Conservation (phyloP, 2,888 invertebrate species). For the Cacoxenus indagator region DNA sequence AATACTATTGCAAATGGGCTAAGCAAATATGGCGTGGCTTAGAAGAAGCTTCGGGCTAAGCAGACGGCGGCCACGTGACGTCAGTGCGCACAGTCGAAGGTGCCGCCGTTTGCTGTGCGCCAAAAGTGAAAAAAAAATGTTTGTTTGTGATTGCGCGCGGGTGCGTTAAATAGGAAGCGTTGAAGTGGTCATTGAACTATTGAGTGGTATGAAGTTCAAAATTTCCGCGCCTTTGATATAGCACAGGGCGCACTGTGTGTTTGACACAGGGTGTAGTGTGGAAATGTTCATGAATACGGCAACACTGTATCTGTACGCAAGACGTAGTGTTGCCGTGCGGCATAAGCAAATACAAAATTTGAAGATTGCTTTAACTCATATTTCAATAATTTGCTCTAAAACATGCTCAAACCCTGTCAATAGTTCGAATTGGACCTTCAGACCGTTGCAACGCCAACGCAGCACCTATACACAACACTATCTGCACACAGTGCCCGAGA, state of each 20-base stretch:
- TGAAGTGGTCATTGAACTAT: not conserved
- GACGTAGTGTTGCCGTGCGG: not conserved
- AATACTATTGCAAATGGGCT: not conserved
- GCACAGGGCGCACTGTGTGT: too few relatives aligned
- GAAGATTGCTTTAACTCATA: constrained; percentile 19
- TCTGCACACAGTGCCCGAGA: constrained; percentile 53
- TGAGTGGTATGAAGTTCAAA: not conserved
- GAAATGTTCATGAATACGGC: too few relatives aligned
- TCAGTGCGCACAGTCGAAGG: not conserved
- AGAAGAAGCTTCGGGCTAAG: not conserved
- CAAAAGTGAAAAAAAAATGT: not conserved
- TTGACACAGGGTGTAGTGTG: not conserved
- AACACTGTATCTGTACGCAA: not conserved
- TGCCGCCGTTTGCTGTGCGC: not conserved
- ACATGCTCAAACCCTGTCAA: constrained; percentile 20
- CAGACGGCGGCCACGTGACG: not conserved
- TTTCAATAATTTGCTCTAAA: not conserved
- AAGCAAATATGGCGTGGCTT: not conserved
- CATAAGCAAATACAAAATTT: constrained; percentile 15
- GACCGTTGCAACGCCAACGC: constrained; percentile 53
- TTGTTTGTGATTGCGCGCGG: not conserved
- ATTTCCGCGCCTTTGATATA: not conserved
- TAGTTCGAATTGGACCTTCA: constrained; percentile 64
- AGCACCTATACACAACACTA: constrained; percentile 47
- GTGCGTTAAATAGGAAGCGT: not conserved